These are phyloP conservation scores for Copsychus sechellarum DNA, from an alignment of 2,113 vertebrate species.

Conservation along the genomic window DNA sequence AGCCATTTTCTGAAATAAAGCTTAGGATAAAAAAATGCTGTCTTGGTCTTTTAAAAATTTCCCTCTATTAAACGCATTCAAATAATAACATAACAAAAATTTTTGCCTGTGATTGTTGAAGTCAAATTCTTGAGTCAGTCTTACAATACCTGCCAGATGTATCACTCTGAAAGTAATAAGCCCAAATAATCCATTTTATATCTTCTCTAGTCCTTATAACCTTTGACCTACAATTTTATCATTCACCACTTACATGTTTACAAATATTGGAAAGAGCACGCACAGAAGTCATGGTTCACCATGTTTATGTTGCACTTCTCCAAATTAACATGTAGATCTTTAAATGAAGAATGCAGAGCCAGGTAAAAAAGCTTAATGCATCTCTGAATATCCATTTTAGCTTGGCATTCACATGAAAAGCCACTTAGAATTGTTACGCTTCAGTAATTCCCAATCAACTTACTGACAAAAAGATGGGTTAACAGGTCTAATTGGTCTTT, in stretches of 20 bases:
- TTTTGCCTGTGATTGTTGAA: not conserved
- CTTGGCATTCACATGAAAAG: conserved; percentile 55
- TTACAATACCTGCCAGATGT: not conserved
- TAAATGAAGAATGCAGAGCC: conserved; percentile 12
- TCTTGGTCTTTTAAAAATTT: not conserved
- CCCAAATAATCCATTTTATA: not conserved
- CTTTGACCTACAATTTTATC: not conserved
- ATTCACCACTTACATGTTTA: not conserved
- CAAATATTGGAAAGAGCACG: not conserved
- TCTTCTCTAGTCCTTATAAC: not conserved
- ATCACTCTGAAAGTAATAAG: not conserved
- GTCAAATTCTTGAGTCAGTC: not conserved
- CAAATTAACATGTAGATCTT: conserved; percentile 48
- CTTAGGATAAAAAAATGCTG: not conserved
- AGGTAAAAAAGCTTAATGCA: conserved; percentile 56
- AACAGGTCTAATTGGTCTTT: conserved; percentile 64
- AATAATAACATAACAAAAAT: not conserved
- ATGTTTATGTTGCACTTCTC: conserved; percentile 12
- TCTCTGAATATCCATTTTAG: conserved; percentile 63
- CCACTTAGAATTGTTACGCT: conserved; percentile 51
- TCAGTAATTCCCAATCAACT: conserved; percentile 61
- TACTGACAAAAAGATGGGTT: conserved; percentile 62
- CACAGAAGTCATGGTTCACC: not conserved
- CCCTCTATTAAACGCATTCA: not conserved
- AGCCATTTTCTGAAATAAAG: not conserved